Percentiles rank a stretch among this genome's conserved stretches.
Conservation (phyloP, 2,797 vertebrate species). For the Periophthalmus magnuspinnatus region DNA sequence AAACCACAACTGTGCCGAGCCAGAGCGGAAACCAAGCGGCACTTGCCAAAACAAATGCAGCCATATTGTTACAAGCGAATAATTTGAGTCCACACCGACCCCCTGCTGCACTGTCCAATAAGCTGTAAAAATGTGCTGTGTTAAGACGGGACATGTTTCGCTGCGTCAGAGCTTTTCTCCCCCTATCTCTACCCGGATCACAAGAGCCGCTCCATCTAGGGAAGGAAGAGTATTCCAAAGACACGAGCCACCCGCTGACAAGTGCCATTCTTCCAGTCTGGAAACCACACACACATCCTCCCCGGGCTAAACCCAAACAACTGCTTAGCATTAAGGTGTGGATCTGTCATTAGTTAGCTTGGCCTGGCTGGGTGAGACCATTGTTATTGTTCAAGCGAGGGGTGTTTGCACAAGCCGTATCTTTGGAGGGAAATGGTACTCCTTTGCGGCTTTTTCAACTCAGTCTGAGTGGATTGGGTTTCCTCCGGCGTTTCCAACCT, state of each 20-base stretch:
- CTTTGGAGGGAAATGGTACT: constrained; percentile 69
- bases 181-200: constrained; percentile 38
- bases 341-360: constrained; percentile 79
- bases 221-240: constrained; percentile 53
- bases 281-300: constrained; percentile 38
- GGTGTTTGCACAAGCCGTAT: constrained; percentile 77
- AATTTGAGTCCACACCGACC: constrained; percentile 16
- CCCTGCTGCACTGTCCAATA: constrained; percentile 59
- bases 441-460: constrained; percentile 68
- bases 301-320: constrained; percentile 68
- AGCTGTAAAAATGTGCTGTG: constrained; percentile 68
- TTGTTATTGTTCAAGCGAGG: constrained; percentile 74
- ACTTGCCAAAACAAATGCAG: constrained; percentile 23
- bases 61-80: constrained; percentile 32
- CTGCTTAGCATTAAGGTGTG: constrained; percentile 77
- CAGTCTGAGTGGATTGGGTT: constrained; percentile 60
- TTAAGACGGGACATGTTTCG: constrained; percentile 65
- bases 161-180: constrained; percentile 69
- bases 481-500: constrained; percentile 49
- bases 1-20: constrained; percentile 20
- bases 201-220: constrained; percentile 40
- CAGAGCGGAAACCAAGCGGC: constrained; percentile 25
- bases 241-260: constrained; percentile 75
- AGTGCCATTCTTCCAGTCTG: constrained; percentile 46
- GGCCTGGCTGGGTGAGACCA: constrained; percentile 68